These are phyloP conservation scores for Drosophila persimilis DNA, from an alignment of 1,140 invertebrate species.

Conservation along the genomic window DNA sequence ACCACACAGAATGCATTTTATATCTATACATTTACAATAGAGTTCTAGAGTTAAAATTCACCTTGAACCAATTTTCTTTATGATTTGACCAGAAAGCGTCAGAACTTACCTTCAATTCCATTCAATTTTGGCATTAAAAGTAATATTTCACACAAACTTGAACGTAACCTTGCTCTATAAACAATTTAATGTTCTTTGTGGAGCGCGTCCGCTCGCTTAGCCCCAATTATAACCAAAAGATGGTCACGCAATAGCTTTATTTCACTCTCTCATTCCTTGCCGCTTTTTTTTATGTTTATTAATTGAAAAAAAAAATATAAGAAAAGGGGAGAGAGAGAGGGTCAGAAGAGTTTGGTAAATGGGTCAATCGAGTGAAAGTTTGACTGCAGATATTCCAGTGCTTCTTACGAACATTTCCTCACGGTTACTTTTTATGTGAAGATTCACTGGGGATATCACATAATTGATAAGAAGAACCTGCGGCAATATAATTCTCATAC, in stretches of 20 bases:
- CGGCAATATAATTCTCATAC: no score
- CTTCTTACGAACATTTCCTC: conserved; percentile 5
- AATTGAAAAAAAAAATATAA: conserved; percentile 47
- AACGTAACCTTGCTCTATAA: conserved; percentile 64
- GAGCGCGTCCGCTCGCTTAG: conserved; percentile 42
- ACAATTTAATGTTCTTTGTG: conserved; percentile 63
- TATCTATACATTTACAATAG: no score
- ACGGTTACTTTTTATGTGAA: conserved; percentile 12
- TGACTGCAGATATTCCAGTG: conserved; percentile 19
- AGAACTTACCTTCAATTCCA: conserved; percentile 33
- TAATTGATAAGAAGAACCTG: no score
- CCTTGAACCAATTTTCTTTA: conserved; percentile 24
- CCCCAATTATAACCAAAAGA: conserved; percentile 58
- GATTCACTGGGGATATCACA: conserved; percentile 1
- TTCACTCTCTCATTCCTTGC: conserved; percentile 5
- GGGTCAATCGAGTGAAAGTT: conserved; percentile 36
- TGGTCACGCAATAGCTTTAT: conserved; percentile 47
- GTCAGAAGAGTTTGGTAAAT: conserved; percentile 30
- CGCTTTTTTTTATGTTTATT: conserved; percentile 42
- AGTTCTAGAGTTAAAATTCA: not conserved
- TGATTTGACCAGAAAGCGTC: not conserved
- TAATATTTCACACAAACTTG: conserved; percentile 47
- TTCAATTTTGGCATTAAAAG: conserved; percentile 33
- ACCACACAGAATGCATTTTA: no score
- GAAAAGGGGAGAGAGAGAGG: conserved; percentile 20